Conservation (phyloP, 2,797 vertebrate genomes). For the Acipenser oxyrinchus region DNA sequence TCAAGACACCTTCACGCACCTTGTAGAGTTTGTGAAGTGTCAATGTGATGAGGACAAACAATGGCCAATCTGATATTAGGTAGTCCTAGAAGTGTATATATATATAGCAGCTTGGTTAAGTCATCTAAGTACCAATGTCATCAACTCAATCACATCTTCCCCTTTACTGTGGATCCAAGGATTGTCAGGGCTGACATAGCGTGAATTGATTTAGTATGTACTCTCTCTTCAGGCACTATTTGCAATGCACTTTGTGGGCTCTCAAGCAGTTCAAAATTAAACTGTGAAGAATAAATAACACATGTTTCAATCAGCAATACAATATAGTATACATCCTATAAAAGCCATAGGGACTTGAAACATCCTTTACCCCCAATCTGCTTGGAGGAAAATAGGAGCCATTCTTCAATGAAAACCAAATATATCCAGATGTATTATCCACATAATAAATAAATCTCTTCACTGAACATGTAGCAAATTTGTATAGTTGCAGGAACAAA, state of each 20-base stretch:
- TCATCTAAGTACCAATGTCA: neutral
- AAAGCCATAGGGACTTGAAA: constrained; percentile 46
- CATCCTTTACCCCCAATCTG: constrained; percentile 26
- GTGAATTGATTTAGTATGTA: constrained; percentile 65
- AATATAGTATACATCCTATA: constrained; percentile 49
- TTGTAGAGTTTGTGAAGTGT: too few species aligned
- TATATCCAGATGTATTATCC: constrained; percentile 30
- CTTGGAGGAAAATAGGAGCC: constrained; percentile 38
- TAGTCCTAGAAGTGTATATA: too few species aligned
- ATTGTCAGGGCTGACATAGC: constrained; percentile 63
- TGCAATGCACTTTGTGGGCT: constrained; percentile 66
- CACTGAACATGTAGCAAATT: too few species aligned
- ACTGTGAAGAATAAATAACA: constrained; percentile 58
- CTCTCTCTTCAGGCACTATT: constrained; percentile 55
- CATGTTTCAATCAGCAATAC: constrained; percentile 60
- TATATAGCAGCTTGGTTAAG: too few species aligned
- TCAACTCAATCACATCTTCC: constrained; percentile 1
- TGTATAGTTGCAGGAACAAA: too few species aligned
- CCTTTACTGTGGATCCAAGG: constrained; percentile 46
- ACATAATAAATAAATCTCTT: constrained; percentile 19
- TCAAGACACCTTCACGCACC: too few species aligned
- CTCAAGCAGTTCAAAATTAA: constrained; percentile 72
- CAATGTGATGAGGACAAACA: too few species aligned
- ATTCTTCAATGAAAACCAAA: constrained; percentile 35
- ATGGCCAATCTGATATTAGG: too few species aligned